Evolutionary conservation across 2,797 vertebrate species (phyloP).

Genomic region (Synaphobranchus kaupii): DNA sequence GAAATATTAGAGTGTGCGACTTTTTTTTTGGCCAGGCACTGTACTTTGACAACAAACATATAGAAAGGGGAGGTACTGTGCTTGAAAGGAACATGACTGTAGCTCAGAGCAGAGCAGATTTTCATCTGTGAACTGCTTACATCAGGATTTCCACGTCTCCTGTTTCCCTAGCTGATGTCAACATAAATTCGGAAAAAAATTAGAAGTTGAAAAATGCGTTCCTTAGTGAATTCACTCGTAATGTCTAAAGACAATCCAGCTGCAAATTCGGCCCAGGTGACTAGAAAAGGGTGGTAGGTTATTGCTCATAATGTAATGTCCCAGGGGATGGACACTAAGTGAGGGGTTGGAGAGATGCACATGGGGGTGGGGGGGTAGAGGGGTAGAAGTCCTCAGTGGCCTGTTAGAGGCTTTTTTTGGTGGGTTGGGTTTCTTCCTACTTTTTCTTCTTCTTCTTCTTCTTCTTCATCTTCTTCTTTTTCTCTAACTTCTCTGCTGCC

Average conservation of each 20-base stretch:
- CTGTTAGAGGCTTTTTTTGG: background rate
- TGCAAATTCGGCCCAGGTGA: too few species aligned
- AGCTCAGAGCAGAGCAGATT: background rate
- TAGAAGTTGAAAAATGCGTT: background rate
- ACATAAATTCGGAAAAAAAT: background rate
- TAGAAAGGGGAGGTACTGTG: background rate
- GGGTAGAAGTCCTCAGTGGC: background rate
- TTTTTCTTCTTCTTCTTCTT: conserved; percentile 38
- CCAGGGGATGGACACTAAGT: background rate
- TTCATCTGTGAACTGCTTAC: background rate
- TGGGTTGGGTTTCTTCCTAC: background rate
- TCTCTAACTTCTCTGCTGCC: conserved; percentile 44
- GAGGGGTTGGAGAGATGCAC: background rate
- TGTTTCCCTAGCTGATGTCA: background rate
- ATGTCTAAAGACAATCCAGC: background rate
- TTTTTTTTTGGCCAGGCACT: too few species aligned
- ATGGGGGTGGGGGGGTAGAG: background rate
- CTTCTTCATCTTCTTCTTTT: conserved; percentile 36
- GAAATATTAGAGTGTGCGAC: too few species aligned
- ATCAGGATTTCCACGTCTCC: background rate
- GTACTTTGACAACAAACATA: background rate
- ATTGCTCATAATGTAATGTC: background rate
- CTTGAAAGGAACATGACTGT: background rate
- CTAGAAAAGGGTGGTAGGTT: background rate
- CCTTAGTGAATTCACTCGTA: background rate